A percentile compares a stretch with the other conserved stretches of the same genome.
These are phyloP conservation scores for Eristalis tenax DNA, from an alignment of 2,888 invertebrate species.

Conservation along the genomic window DNA sequence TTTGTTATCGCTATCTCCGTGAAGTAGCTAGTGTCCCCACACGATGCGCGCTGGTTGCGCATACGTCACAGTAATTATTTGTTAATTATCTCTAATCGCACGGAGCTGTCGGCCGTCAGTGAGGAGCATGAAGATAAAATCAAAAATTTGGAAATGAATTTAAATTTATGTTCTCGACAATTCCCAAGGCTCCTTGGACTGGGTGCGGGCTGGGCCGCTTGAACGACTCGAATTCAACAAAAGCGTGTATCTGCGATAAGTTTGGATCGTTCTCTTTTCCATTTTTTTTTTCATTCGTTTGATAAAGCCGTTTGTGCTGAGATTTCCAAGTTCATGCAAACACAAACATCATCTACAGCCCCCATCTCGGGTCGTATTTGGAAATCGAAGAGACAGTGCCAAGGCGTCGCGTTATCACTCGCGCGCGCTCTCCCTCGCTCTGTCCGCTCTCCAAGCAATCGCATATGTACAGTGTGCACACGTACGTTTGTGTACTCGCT, in stretches of 20 bases:
- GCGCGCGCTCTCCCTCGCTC: too few relatives aligned
- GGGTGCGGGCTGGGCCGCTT: background rate
- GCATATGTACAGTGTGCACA: background rate
- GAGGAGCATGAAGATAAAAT: background rate
- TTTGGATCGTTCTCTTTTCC: background rate
- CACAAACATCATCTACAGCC: constrained; percentile 15
- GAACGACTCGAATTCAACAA: background rate
- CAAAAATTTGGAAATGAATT: constrained; percentile 36
- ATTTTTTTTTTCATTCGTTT: background rate
- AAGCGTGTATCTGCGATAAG: background rate
- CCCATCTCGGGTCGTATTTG: constrained; percentile 13
- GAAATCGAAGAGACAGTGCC: constrained; percentile 9
- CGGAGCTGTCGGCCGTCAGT: background rate
- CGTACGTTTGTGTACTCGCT: constrained; percentile 4
- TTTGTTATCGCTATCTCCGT: constrained; percentile 31
- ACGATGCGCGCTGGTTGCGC: constrained; percentile 23
- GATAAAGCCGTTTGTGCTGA: background rate
- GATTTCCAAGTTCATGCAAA: constrained; percentile 11
- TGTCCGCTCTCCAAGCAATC: background rate
- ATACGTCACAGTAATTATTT: constrained; percentile 60
- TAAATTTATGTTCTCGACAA: constrained; percentile 30
- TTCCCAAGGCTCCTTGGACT: constrained; percentile 1
- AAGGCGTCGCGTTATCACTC: constrained; percentile 11
- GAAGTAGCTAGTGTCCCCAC: constrained; percentile 22
- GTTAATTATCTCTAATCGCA: constrained; percentile 37